Base-by-base conservation (phyloP, 2,888 invertebrate genomes). In the Agrotis exclamationis region DNA sequence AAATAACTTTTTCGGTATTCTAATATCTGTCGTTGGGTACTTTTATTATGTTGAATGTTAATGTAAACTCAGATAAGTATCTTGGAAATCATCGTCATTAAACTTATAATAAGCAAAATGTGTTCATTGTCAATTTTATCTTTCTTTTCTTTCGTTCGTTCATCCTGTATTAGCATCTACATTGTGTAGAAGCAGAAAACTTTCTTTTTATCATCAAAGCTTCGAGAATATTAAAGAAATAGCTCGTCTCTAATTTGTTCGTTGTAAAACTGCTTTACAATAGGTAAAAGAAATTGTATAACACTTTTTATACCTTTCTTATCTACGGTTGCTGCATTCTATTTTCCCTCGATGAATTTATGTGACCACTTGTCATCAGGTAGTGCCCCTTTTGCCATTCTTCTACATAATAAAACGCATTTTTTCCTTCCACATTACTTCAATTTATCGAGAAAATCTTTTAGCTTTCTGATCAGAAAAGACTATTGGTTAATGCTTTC, bases 401-500 rank as follows among this genome's bases (percentile, higher is more conserved):
- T 78, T 74, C 73, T 75, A 81, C 74, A 84, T 76, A 79, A 66
- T 78, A 71, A 76, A 69, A 73, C 71, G 70, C 65, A 75, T 76
- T 78, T 77, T 84, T 68, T 66, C 72, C 70, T 77, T 63, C 68
- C 72, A 80, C 62, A 82, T 86, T 77, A 85, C 76, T 79, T 68
- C 77, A 78, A 83, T 86, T 82, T 85, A 82, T 81, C 63, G 65
- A 65, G 73, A 79, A 82, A 81, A 75, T 83, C 75, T 82, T 81
- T 83, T 73, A 76, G 76, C 79, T 70, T 76, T 75, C 80, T 79
- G 83, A 87, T 85, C 78, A 80, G 76, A 85, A 84, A 85, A 77
- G 75, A 82, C 80, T 83, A 83, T 80, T 87, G 80, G 83, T 76
- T 87, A 86, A 87, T 85, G 85, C 68, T 86, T 84, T 86, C 80